phyloP scores from a whole-genome alignment of 2,113 vertebrate genomes.

The Willisornis vidua region DNA sequence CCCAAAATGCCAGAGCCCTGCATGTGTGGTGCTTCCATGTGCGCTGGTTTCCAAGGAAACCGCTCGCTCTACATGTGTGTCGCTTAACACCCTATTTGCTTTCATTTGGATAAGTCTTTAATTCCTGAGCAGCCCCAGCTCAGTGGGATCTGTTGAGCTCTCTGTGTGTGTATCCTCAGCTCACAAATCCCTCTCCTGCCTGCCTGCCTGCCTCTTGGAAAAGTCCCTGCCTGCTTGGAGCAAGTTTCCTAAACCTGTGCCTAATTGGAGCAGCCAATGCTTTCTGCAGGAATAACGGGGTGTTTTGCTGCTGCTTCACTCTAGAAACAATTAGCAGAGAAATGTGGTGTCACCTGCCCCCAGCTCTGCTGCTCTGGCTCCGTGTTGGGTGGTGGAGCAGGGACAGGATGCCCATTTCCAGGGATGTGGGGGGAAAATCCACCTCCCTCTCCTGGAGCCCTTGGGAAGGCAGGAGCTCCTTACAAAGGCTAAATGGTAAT shows the following conservation, averaged over 20 bases:
- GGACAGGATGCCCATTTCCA: fast-evolving
- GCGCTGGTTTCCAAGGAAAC: constrained; percentile 71
- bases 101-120: constrained; percentile 67
- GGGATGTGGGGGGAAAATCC: background rate
- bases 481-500: fast-evolving
- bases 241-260: constrained; percentile 54
- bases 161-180: background rate
- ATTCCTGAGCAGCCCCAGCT: constrained; percentile 60
- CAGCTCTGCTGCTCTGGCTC: background rate
- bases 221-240: constrained; percentile 31
- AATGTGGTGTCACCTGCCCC: background rate
- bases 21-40: constrained; percentile 61
- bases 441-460: background rate
- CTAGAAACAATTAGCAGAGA: constrained; percentile 5
- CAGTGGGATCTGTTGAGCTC: constrained; percentile 17
- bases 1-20: background rate
- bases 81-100: constrained; percentile 68
- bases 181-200: constrained; percentile 40
- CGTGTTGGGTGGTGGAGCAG: fast-evolving
- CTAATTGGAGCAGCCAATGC: background rate
- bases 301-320: background rate
- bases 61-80: constrained; percentile 69
- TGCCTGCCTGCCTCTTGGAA: constrained; percentile 10
- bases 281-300: background rate
- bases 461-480: background rate